Base-by-base conservation (phyloP, 1,140 invertebrate species). In the Drosophila parvula region DNA sequence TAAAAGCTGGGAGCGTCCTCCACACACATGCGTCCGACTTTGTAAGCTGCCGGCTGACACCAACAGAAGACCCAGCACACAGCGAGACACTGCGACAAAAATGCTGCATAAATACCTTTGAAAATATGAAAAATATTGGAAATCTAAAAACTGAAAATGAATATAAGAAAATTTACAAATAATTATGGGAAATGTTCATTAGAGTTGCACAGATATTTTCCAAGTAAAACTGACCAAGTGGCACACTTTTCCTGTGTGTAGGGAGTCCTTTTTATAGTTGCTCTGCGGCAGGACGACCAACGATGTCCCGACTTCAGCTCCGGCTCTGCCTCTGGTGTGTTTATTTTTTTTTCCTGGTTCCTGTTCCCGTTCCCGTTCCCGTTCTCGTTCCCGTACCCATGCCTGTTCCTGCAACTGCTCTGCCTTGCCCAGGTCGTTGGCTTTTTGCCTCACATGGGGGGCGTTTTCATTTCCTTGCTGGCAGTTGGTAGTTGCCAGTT, bases 391-490 rank as follows among this genome's bases (percentile, higher is more conserved):
- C 12, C 4, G 30, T 40, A 14, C 43, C 55, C 48, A 12, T 57
- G 59, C 9, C 41, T 45, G 9, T n/a, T 45, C 11, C 45, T 53
- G 12, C 14, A 62, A 22, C 59, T 50, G 64, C 30, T 74, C 43
- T 41, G 55, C 40, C 45, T 41, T 44, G 60, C 53, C 76, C 83
- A 89, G 84, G 84, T 89, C 84, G 80, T 89, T 89, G 84, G 78
- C 84, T 88, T 89, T 81, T 75, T 83, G 74, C 69, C 80, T 84
- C 74, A 70, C 74, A 89, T 84, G 84, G 84, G 84, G 51, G 69
- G 80, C 84, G 84, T 89, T 89, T 89, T 78, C 82, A 89, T 89
- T 78, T 89, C 73, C 80, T 81, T 89, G 69, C 65, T 67, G 58
- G 43, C 30, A 51, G 48, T 51, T 51, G 48, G 30, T 51, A 51